phyloP scores from a whole-genome alignment of 2,113 vertebrate species.

The Rhabdornis inornatus region DNA sequence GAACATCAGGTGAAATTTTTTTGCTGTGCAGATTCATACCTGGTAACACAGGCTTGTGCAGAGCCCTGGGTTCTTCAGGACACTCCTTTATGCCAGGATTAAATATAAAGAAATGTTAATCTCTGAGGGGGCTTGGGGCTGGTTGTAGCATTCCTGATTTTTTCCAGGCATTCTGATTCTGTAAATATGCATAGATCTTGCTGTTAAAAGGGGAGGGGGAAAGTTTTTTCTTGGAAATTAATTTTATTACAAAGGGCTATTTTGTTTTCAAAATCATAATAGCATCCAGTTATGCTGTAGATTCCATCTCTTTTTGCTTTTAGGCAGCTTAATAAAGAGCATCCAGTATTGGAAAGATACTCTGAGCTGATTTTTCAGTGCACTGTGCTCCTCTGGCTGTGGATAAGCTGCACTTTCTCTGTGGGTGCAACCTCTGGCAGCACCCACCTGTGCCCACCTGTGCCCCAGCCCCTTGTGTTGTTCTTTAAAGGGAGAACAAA shows the following conservation, averaged over 20 bases:
- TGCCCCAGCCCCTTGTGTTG: background rate
- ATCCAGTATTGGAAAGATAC: background rate
- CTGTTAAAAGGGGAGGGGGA: background rate
- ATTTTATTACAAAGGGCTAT: background rate
- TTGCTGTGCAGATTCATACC: background rate
- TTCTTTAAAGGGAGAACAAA: background rate
- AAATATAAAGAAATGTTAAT: background rate
- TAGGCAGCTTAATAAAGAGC: background rate
- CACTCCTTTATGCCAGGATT: background rate
- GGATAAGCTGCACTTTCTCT: background rate
- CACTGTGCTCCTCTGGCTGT: accelerated
- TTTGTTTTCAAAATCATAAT: background rate
- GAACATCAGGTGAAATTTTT: slow-evolving; percentile 38
- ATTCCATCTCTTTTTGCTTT: background rate
- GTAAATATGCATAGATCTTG: background rate
- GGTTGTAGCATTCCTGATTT: background rate
- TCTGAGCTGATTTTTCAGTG: background rate
- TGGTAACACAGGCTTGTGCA: background rate
- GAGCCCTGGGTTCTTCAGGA: background rate
- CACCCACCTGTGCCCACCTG: background rate
- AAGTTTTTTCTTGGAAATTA: background rate
- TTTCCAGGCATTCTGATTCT: background rate
- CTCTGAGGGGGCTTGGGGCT: background rate
- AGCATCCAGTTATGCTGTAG: background rate
- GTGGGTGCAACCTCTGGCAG: background rate